A percentile compares a stretch with the other conserved stretches of the same genome.
phyloP scores from a whole-genome alignment of 2,888 invertebrate genomes.

The Platycheirus albimanus region DNA sequence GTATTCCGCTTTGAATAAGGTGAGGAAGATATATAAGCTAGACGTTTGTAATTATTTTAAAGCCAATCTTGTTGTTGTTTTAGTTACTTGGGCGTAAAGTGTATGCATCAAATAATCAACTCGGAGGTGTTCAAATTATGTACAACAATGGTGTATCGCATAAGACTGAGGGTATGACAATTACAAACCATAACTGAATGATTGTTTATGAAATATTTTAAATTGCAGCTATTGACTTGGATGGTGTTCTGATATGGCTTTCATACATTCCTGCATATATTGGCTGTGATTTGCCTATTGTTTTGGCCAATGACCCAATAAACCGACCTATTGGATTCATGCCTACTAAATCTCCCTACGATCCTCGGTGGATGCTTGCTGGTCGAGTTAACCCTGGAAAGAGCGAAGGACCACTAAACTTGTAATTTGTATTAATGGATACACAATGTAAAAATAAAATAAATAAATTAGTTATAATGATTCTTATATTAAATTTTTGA shows the following conservation, averaged over 20 bases:
- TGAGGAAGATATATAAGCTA: constrained; percentile 77
- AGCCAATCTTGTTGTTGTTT: constrained; percentile 80
- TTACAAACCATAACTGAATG: not conserved
- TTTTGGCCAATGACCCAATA: constrained; percentile 89
- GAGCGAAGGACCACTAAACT: too few species aligned
- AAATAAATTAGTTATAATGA: too few species aligned
- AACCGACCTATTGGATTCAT: constrained; percentile 92
- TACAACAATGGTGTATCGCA: constrained; percentile 99
- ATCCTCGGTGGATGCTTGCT: constrained; percentile 95
- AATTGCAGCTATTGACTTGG: constrained; percentile 88
- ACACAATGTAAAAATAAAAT: too few species aligned
- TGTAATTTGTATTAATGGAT: too few species aligned
- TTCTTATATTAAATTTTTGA: too few species aligned
- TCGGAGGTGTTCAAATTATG: constrained; percentile 99
- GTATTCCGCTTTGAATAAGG: constrained; percentile 96
- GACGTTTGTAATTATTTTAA: constrained; percentile 81
- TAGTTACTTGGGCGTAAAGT: constrained; percentile 96
- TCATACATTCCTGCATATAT: constrained; percentile 92
- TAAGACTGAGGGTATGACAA: constrained; percentile 87
- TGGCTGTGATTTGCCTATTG: constrained; percentile 87
- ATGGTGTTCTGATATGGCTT: constrained; percentile 96
- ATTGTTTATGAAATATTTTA: not conserved
- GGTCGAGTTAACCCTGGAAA: constrained; percentile 86
- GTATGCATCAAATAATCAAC: constrained; percentile 98
- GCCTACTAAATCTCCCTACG: constrained; percentile 96